phyloP scores from a whole-genome alignment of 2,113 vertebrate genomes.

The Elephas maximus region DNA sequence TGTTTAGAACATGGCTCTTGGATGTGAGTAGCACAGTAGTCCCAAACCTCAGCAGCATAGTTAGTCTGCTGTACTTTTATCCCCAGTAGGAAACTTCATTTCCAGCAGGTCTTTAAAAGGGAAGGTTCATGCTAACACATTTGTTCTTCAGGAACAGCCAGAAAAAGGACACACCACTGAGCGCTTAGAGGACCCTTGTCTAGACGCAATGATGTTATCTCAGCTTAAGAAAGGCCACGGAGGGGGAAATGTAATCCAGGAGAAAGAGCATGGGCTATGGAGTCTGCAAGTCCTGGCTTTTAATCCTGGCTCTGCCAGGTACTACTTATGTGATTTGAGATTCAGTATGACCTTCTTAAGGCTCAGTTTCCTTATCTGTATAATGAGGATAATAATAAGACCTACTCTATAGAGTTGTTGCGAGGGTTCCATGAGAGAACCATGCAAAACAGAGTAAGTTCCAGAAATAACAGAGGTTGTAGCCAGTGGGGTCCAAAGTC shows the following conservation, averaged over 20 bases:
- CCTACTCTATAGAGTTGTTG: not conserved
- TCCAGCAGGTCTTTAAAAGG: not conserved
- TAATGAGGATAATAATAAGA: not conserved
- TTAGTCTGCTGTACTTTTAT: not conserved
- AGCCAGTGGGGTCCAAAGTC: not conserved
- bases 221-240: not conserved
- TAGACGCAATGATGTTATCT: not conserved
- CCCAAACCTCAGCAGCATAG: not conserved
- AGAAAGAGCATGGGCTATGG: no score
- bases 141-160: not conserved
- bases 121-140: not conserved
- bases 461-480: no score
- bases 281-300: not conserved
- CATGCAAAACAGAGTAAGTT: no score
- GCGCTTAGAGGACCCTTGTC: not conserved
- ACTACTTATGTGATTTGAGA: no score
- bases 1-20: not conserved
- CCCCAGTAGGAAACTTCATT: not conserved
- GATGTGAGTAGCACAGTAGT: fast-evolving
- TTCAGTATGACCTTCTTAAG: no score
- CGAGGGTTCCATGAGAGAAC: not conserved
- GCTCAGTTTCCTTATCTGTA: not conserved
- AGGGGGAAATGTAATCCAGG: not conserved
- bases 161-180: not conserved
- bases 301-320: not conserved